Conservation (phyloP, 2,113 vertebrate genomes). For the Myxocyprinus asiaticus region DNA sequence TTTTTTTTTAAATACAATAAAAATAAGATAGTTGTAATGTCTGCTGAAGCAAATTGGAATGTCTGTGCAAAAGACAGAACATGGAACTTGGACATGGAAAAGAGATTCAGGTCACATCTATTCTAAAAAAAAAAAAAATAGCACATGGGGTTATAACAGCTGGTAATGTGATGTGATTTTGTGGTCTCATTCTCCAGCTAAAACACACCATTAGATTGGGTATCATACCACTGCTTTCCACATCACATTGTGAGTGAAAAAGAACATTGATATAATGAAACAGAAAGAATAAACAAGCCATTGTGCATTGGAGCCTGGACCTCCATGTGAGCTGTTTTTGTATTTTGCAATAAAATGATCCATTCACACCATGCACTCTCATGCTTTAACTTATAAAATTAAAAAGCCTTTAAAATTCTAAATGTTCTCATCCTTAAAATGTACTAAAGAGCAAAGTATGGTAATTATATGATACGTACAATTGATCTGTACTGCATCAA, state of each 20-base stretch:
- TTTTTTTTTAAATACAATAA: no score
- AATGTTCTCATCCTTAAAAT: not conserved
- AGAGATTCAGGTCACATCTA: no score
- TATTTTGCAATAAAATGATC: not conserved
- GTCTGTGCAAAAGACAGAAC: no score
- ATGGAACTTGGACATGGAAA: no score
- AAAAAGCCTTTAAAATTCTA: no score
- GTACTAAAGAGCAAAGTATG: not conserved
- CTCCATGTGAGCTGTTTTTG: not conserved
- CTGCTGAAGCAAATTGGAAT: no score
- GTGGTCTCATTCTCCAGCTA: not conserved
- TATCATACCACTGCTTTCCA: not conserved
- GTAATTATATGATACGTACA: not conserved
- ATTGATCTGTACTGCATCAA: not conserved
- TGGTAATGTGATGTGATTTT: not conserved
- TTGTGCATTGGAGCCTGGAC: not conserved
- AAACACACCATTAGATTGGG: not conserved
- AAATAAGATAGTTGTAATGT: no score
- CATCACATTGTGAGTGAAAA: not conserved
- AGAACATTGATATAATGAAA: slow-evolving; percentile 23
- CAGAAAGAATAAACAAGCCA: not conserved
- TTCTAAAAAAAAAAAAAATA: no score
- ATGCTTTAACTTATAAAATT: no score
- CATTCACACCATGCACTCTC: not conserved
- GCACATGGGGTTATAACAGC: not conserved